Evolutionary conservation across 2,888 invertebrate genomes (phyloP), one percentile per base, ranked within the genome.

Genomic region (Chydorus sphaericus): DNA sequence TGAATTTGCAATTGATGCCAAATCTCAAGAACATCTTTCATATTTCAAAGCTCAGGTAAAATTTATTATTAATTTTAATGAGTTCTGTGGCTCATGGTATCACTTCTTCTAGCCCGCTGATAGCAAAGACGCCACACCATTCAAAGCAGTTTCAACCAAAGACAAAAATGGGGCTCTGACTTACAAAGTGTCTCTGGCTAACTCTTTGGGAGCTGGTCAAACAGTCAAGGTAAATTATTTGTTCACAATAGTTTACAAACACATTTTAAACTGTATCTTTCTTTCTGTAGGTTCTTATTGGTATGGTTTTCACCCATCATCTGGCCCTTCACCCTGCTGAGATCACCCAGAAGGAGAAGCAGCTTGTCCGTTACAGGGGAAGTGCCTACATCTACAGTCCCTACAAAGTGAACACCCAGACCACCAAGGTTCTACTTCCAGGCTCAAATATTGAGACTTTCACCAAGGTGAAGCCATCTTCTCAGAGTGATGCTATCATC

Each of bases 311-410:
- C 52, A 82, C 84, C 0, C 85, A 89, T 66, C 76, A 80, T 16
- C 73, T 96, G 29, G 68, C 73, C 30, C 90, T 97, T 0, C 87
- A 85, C 71, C 98, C 98, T 2, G 81, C 80, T 10, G 79, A 83
- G 62, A 93, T 98, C 59, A 77, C 81, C 0, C 98, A 98, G 69
- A 82, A 86, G 60, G 97, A 98, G 65, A 88, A 89, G 65, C 98
- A 99, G 66, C 75, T 92, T 60, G 89, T 98, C 0, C 79, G 85
- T 62, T 96, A 85, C 68, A 78, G 75, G 61, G 93, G 92, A 28
- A 89, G 83, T 66, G 76, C 87, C 57, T 87, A 90, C 67, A 75
- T 85, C 55, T 91, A 81, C 67, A 80, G 86, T 1, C 89, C 92
- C 0, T 98, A 97, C 69, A 68, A 73, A 57, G 83, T 89, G 0